These are phyloP conservation scores for Chelidonichthys spinosus DNA, from an alignment of 2,797 vertebrate genomes.

Conservation along the genomic window DNA sequence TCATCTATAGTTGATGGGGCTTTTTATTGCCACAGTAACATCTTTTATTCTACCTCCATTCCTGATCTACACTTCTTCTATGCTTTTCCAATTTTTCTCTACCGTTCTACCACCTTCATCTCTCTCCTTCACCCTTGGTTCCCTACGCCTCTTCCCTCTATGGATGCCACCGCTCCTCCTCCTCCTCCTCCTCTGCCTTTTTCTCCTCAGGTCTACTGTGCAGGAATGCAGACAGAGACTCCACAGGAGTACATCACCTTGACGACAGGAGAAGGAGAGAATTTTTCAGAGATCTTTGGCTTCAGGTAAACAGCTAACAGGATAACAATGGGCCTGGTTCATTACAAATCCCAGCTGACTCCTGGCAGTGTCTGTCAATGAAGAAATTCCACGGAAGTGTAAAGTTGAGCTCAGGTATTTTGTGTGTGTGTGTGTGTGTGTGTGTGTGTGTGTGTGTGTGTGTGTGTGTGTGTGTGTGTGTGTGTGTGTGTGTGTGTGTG, in stretches of 20 bases:
- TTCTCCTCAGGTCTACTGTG: constrained; percentile 90
- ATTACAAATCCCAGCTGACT: constrained; percentile 36
- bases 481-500: too few species aligned
- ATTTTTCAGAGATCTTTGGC: constrained; percentile 97
- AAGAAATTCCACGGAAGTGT: constrained; percentile 49
- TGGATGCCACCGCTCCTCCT: constrained; percentile 14
- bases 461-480: too few species aligned
- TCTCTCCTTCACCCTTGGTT: constrained; percentile 6
- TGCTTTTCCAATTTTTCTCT: not conserved
- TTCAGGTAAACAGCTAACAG: constrained; percentile 88
- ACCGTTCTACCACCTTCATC: not conserved
- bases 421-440: constrained; percentile 42
- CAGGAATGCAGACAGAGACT: constrained; percentile 91
- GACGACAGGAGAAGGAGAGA: constrained; percentile 89
- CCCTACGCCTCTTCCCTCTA: constrained; percentile 5
- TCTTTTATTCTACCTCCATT: not conserved
- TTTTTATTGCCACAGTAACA: not conserved
- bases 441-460: too few species aligned
- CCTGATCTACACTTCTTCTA: constrained; percentile 6
- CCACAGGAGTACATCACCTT: constrained; percentile 95
- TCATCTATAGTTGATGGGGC: not conserved
- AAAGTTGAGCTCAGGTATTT: constrained; percentile 42
- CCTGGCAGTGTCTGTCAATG: constrained; percentile 34
- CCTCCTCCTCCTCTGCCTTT: constrained; percentile 14
- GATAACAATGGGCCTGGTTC: constrained; percentile 43